A percentile compares a stretch with the other conserved stretches of the same genome.
These are phyloP conservation scores for Xylota segnis DNA, from an alignment of 2,888 invertebrate species.

Conservation along the genomic window DNA sequence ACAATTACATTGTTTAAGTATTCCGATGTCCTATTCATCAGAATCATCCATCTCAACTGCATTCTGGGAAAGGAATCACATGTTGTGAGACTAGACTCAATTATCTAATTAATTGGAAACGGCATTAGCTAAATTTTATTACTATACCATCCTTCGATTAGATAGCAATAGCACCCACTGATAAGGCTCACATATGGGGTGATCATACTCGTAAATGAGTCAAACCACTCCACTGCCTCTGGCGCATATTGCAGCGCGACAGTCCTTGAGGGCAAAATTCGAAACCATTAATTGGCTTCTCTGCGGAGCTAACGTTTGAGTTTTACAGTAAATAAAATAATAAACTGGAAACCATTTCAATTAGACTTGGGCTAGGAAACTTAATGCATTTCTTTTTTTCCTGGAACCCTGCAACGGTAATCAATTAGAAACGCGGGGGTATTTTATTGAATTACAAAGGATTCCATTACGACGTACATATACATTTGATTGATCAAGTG, in stretches of 20 bases:
- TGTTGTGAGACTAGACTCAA: conserved; percentile 42
- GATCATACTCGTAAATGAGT: conserved; percentile 33
- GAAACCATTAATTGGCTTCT: conserved; percentile 23
- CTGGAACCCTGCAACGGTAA: conserved; percentile 25
- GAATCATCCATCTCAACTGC: not conserved
- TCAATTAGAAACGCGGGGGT: conserved; percentile 46
- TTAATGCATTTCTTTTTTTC: conserved; percentile 16
- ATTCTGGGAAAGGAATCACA: conserved; percentile 47
- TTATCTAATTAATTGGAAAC: conserved; percentile 57
- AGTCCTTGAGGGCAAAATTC: conserved; percentile 10
- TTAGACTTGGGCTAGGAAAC: conserved; percentile 26
- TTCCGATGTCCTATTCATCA: not conserved
- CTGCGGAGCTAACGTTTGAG: conserved; percentile 14
- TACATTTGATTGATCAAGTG: conserved; percentile 20
- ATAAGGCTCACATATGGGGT: conserved; percentile 33
- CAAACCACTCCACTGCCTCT: not conserved
- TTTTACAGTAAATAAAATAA: conserved; percentile 2
- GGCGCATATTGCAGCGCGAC: not conserved
- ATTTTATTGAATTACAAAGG: conserved; percentile 43
- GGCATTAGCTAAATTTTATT: conserved; percentile 41
- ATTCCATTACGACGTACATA: not conserved
- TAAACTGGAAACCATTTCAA: conserved; percentile 38
- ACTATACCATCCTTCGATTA: conserved; percentile 36
- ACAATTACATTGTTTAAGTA: not conserved
- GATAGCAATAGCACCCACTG: conserved; percentile 21